Evolutionary conservation across 1,140 invertebrate genomes (phyloP).

Genomic region (Stratiolaelaps scimitus): DNA sequence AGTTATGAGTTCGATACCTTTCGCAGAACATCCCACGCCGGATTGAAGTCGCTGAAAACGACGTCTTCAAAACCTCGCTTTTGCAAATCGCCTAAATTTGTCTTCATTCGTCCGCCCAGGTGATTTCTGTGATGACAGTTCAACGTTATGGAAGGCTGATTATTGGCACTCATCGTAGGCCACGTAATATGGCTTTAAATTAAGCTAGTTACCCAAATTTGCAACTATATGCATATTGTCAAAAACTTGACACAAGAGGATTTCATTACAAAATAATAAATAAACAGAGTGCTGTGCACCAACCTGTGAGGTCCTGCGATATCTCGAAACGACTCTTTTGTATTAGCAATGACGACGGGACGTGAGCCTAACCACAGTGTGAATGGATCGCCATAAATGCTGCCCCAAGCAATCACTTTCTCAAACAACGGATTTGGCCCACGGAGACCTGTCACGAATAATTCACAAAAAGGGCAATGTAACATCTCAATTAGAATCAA

Average conservation of each 20-base stretch:
- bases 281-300: too few relatives aligned
- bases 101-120: neutral
- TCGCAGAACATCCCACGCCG: neutral
- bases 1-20: too few relatives aligned
- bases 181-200: neutral
- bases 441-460: constrained; percentile 6
- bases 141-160: neutral
- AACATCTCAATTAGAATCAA: too few relatives aligned
- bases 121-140: too few relatives aligned
- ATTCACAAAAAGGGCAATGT: too few relatives aligned
- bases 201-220: neutral
- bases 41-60: neutral
- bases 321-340: neutral
- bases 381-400: neutral
- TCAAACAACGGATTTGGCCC: neutral
- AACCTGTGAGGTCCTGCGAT: constrained; percentile 1
- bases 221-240: neutral
- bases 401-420: neutral
- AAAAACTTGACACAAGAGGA: too few relatives aligned
- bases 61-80: constrained; percentile 1
- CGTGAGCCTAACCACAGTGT: neutral
- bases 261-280: too few relatives aligned
- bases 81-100: neutral
- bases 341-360: neutral
- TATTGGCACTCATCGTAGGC: neutral